These are phyloP conservation scores for Stichodactyla helianthus DNA, from an alignment of 64 coral and sea anemone species.

Conservation along the genomic window DNA sequence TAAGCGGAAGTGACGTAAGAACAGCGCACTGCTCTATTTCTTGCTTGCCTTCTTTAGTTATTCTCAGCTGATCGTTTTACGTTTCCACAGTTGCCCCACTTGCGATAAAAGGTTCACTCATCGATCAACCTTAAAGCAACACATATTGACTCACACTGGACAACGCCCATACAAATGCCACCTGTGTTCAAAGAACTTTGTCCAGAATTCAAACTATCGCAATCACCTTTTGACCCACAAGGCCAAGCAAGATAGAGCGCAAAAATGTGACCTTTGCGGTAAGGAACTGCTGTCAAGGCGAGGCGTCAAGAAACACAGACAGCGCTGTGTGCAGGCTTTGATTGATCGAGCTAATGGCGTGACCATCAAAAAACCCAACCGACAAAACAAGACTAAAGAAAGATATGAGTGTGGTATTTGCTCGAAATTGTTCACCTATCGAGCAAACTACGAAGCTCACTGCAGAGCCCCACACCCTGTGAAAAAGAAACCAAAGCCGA, in stretches of 20 bases:
- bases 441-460: slow-evolving; percentile 9
- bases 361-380: neutral
- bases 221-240: slow-evolving; percentile 55
- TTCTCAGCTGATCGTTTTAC: neutral
- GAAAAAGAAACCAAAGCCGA: neutral
- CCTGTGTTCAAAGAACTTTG: slow-evolving; percentile 46
- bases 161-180: slow-evolving; percentile 63
- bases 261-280: slow-evolving; percentile 69
- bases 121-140: slow-evolving; percentile 57
- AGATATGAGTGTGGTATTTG: slow-evolving; percentile 6
- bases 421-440: slow-evolving; percentile 1
- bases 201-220: slow-evolving; percentile 62
- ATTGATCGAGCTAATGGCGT: slow-evolving; percentile 23
- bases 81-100: slow-evolving; percentile 41
- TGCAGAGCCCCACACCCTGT: neutral
- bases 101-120: slow-evolving; percentile 68
- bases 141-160: slow-evolving; percentile 44
- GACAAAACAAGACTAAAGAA: neutral
- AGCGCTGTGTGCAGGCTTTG: slow-evolving; percentile 8
- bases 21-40: neutral
- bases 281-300: slow-evolving; percentile 46
- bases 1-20: neutral
- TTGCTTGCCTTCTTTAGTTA: neutral
- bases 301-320: slow-evolving; percentile 25
- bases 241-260: slow-evolving; percentile 58